Conservation (phyloP, 2,888 invertebrate species). For the Dynastes maya region DNA sequence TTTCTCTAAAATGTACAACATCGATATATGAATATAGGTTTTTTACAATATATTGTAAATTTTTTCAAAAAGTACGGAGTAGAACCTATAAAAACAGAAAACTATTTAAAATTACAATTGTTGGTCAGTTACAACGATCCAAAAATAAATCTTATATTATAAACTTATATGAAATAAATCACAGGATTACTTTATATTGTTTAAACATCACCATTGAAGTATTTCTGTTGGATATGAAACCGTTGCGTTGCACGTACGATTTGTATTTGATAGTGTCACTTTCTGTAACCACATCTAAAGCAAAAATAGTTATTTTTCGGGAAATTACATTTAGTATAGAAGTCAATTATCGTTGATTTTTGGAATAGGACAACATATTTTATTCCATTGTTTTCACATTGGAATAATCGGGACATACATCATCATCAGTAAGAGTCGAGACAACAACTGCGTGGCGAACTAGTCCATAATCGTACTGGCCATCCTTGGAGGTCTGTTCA, state of each 20-base stretch:
- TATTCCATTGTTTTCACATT: constrained; percentile 32
- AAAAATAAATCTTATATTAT: constrained; percentile 16
- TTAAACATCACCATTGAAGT: not conserved
- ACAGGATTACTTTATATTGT: constrained; percentile 17
- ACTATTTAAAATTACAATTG: constrained; percentile 11
- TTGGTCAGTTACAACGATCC: constrained; percentile 29
- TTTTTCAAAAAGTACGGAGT: constrained; percentile 10
- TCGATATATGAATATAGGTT: constrained; percentile 16
- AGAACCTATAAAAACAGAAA: constrained; percentile 1
- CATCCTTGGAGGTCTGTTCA: constrained; percentile 72
- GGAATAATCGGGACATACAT: constrained; percentile 66
- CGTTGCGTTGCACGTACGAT: not conserved
- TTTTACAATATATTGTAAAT: constrained; percentile 13
- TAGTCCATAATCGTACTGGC: constrained; percentile 73
- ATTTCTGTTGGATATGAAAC: constrained; percentile 3
- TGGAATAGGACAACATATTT: not conserved
- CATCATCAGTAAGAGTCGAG: constrained; percentile 69
- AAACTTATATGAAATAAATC: constrained; percentile 40
- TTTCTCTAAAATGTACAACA: constrained; percentile 37
- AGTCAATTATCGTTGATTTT: not conserved
- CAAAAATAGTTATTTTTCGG: constrained; percentile 9
- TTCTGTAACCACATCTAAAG: constrained; percentile 26
- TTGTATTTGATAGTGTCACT: constrained; percentile 19
- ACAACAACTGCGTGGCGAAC: constrained; percentile 69
- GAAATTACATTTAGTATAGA: constrained; percentile 5